Evolutionary conservation across 2,888 invertebrate genomes (phyloP).

Genomic region (Hemicrepidius hirtus): DNA sequence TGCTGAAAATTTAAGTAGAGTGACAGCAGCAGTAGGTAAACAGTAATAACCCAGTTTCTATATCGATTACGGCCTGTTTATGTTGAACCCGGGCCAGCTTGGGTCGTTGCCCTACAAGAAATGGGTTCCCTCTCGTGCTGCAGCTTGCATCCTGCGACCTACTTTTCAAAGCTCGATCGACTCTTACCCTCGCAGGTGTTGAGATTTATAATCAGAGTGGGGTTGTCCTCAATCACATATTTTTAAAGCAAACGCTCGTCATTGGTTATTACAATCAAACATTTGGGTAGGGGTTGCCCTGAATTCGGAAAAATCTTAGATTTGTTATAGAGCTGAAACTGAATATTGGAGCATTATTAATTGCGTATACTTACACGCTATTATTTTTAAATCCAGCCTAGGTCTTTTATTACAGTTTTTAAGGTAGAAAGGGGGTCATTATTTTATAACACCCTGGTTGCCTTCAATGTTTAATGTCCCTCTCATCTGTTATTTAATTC

Average conservation of each 20-base stretch:
- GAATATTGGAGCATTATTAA: no score
- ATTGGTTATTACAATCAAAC: constrained; percentile 6
- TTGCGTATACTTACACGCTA: no score
- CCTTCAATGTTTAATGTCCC: no score
- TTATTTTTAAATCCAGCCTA: no score
- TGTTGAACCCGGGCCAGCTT: constrained; percentile 62
- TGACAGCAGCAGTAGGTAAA: constrained; percentile 51
- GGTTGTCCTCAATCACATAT: constrained; percentile 21
- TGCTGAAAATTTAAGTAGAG: constrained; percentile 9
- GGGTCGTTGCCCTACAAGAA: constrained; percentile 64
- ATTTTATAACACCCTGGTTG: no score
- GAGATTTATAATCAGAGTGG: constrained; percentile 43
- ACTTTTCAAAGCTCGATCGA: constrained; percentile 71
- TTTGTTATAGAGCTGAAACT: neutral
- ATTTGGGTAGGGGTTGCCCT: constrained; percentile 7
- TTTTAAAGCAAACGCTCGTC: constrained; percentile 10
- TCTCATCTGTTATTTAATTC: no score
- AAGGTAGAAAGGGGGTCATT: no score
- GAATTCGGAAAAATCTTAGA: neutral
- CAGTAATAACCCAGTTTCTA: constrained; percentile 57
- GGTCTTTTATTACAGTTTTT: no score
- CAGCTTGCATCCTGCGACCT: constrained; percentile 67
- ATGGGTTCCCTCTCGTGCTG: constrained; percentile 56
- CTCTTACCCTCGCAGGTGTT: constrained; percentile 59
- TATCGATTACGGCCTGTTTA: constrained; percentile 59